These are phyloP conservation scores for Pyralis farinalis DNA, from an alignment of 2,888 invertebrate species.

Conservation along the genomic window DNA sequence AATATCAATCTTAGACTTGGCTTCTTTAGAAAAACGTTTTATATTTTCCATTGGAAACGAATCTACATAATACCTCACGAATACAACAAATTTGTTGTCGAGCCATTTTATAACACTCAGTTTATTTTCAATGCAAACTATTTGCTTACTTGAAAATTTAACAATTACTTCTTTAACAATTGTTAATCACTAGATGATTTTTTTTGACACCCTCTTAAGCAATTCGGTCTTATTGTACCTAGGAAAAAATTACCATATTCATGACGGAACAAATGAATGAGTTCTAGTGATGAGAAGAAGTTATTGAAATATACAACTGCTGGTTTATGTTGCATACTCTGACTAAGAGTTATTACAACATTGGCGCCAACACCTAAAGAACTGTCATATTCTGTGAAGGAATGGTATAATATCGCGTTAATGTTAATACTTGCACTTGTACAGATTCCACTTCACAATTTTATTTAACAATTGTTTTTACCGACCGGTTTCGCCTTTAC, in stretches of 20 bases:
- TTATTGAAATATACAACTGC: conserved; percentile 17
- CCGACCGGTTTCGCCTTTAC: no score
- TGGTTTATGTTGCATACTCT: conserved; percentile 17
- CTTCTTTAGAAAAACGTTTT: conserved; percentile 9
- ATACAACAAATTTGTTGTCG: conserved; percentile 13
- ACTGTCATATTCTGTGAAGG: conserved; percentile 11
- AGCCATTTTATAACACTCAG: conserved; percentile 9
- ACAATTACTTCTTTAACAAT: conserved; percentile 10
- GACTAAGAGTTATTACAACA: conserved; percentile 22
- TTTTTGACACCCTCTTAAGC: conserved; percentile 10
- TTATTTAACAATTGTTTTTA: no score
- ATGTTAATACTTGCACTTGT: no score
- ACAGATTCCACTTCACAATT: no score
- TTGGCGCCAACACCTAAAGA: conserved; percentile 24
- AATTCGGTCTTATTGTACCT: conserved; percentile 10
- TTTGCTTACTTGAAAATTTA: conserved; percentile 1
- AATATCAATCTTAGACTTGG: conserved; percentile 3
- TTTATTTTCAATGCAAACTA: conserved; percentile 9
- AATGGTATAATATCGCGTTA: no score
- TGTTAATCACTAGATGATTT: conserved; percentile 8
- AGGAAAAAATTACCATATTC: conserved; percentile 8
- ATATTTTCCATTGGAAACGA: conserved; percentile 9
- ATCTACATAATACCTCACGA: conserved; percentile 11
- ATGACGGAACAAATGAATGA: conserved; percentile 7
- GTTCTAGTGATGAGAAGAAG: conserved; percentile 16